Evolutionary conservation across 2,113 vertebrate species (phyloP).

Genomic region (Sterna hirundo): DNA sequence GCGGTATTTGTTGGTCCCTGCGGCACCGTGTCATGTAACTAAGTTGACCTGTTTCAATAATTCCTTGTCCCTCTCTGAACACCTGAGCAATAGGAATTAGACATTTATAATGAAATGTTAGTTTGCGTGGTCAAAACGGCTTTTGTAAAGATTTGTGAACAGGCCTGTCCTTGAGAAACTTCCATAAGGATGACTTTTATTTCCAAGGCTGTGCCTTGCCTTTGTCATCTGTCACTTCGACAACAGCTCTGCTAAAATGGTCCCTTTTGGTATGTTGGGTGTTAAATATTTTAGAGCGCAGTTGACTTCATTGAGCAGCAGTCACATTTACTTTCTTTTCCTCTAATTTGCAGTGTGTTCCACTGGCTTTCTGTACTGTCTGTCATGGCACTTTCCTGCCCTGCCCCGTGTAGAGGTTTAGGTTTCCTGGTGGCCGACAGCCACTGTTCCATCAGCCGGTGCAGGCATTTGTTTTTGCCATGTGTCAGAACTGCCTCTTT

Average conservation of each 20-base stretch:
- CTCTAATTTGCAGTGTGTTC: conserved; percentile 3
- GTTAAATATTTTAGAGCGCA: conserved; percentile 14
- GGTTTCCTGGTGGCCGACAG: neutral
- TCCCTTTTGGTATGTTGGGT: neutral
- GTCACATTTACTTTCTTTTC: conserved; percentile 6
- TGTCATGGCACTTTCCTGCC: neutral
- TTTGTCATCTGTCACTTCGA: conserved; percentile 7
- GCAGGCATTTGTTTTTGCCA: neutral
- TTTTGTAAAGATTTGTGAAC: neutral
- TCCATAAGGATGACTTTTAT: neutral
- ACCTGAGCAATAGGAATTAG: neutral
- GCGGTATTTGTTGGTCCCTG: neutral
- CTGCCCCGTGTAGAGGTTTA: neutral
- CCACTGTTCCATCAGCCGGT: neutral
- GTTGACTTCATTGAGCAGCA: conserved; percentile 29
- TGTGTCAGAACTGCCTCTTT: neutral
- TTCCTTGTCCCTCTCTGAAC: neutral
- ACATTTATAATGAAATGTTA: neutral
- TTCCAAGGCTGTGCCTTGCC: neutral
- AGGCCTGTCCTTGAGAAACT: neutral
- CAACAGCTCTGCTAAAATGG: neutral
- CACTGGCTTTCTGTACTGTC: neutral
- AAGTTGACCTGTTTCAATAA: neutral
- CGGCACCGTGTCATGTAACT: neutral
- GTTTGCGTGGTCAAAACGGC: neutral